Evolutionary conservation across 1,140 invertebrate species (phyloP).

Genomic region (Eriosoma lanigerum): DNA sequence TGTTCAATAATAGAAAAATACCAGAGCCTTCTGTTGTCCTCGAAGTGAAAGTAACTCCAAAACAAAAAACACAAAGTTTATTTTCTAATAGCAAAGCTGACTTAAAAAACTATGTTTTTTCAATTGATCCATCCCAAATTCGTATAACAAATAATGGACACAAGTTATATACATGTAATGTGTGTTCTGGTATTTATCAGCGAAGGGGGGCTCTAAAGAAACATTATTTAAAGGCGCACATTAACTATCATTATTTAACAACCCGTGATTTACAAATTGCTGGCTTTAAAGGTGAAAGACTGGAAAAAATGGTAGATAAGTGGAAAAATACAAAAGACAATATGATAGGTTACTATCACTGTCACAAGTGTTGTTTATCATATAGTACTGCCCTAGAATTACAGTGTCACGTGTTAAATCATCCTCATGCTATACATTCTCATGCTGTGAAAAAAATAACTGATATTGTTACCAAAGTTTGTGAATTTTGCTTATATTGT

Average conservation of each 20-base stretch:
- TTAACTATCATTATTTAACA: conserved; percentile 62
- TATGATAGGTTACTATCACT: conserved; percentile 57
- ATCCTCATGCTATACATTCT: conserved; percentile 53
- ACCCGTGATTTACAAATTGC: conserved; percentile 58
- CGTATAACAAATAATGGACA: conserved; percentile 55
- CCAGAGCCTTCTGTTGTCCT: conserved; percentile 43
- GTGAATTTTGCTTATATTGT: conserved; percentile 55
- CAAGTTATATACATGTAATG: conserved; percentile 62
- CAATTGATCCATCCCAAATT: conserved; percentile 36
- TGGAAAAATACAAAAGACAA: conserved; percentile 7
- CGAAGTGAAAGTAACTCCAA: conserved; percentile 22
- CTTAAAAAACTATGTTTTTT: conserved; percentile 21
- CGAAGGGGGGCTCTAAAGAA: conserved; percentile 64
- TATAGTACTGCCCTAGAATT: conserved; percentile 58
- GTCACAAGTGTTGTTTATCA: conserved; percentile 59
- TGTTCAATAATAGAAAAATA: conserved; percentile 49
- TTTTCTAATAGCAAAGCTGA: conserved; percentile 1
- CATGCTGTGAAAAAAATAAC: conserved; percentile 34
- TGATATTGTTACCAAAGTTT: conserved; percentile 51
- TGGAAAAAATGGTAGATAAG: background rate
- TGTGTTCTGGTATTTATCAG: conserved; percentile 61
- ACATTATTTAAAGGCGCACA: conserved; percentile 63
- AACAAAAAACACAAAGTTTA: conserved; percentile 19
- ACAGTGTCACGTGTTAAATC: conserved; percentile 56
- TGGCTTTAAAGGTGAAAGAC: conserved; percentile 47